A percentile compares a stretch with the other conserved stretches of the same genome.
Evolutionary conservation across 2,113 vertebrate species (phyloP).

Genomic region (Monopterus albus): DNA sequence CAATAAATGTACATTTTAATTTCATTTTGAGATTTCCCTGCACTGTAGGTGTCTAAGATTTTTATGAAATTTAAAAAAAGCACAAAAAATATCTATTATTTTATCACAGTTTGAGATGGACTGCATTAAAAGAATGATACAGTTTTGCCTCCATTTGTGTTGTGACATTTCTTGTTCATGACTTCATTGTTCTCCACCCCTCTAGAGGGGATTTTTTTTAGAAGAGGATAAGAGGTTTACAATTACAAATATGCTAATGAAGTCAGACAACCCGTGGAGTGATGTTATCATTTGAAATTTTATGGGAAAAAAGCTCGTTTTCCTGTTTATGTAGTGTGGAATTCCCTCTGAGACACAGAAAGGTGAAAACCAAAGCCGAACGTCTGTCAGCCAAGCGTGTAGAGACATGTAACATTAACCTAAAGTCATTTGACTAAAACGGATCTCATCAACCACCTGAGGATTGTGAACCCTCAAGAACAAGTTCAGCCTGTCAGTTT

Average conservation of each 20-base stretch:
- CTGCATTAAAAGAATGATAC: neutral
- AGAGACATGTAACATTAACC: constrained; percentile 75
- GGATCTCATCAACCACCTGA: constrained; percentile 62
- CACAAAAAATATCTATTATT: constrained; percentile 25
- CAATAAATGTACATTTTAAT: constrained; percentile 72
- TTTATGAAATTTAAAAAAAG: constrained; percentile 29
- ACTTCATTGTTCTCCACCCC: neutral
- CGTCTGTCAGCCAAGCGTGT: constrained; percentile 52
- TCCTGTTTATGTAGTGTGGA: constrained; percentile 62
- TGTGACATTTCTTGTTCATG: constrained; percentile 8
- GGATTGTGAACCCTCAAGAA: constrained; percentile 69
- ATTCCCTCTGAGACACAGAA: constrained; percentile 55
- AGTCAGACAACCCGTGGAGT: constrained; percentile 28
- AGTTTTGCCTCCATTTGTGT: constrained; percentile 7
- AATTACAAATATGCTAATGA: constrained; percentile 72
- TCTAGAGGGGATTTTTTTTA: constrained; percentile 17
- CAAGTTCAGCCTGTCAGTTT: constrained; percentile 75
- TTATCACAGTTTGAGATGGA: constrained; percentile 36
- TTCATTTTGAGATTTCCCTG: constrained; percentile 47
- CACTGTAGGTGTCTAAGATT: constrained; percentile 39
- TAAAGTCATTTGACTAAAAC: constrained; percentile 67
- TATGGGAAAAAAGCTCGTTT: constrained; percentile 46
- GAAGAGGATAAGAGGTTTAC: constrained; percentile 16
- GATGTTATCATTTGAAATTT: constrained; percentile 68
- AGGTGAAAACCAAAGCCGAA: constrained; percentile 69